phyloP scores from a whole-genome alignment of 2,113 vertebrate genomes.

The Alethe castanea region DNA sequence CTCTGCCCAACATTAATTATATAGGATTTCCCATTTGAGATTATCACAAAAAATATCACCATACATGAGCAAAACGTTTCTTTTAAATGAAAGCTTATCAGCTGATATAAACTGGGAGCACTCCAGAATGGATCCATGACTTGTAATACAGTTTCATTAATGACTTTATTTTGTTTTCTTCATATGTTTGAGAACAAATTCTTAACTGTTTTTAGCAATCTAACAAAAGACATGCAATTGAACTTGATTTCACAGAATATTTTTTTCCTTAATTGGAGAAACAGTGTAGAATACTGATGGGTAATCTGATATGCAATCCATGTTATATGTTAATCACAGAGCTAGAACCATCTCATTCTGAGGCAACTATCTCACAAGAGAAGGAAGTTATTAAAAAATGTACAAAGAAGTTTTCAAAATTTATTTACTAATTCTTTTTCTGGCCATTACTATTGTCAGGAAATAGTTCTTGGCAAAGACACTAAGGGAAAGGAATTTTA shows the following conservation, averaged over 20 bases:
- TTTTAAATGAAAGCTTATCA: background rate
- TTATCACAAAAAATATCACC: background rate
- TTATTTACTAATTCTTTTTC: background rate
- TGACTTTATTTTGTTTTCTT: background rate
- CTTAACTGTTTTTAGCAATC: background rate
- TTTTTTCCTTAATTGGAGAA: background rate
- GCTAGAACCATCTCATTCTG: background rate
- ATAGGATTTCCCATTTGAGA: background rate
- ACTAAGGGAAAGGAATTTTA: background rate
- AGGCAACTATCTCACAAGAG: background rate
- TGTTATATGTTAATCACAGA: background rate
- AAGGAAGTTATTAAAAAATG: background rate
- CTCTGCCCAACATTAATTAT: background rate
- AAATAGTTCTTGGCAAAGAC: background rate
- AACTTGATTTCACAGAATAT: background rate
- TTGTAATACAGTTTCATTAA: background rate
- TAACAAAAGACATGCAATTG: background rate
- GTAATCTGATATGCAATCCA: background rate
- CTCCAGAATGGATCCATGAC: background rate
- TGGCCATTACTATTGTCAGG: background rate
- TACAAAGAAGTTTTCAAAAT: background rate
- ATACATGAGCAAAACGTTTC: background rate
- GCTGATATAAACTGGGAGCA: background rate
- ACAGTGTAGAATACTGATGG: background rate
- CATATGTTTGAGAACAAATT: background rate